These are phyloP conservation scores for Heterodera carotae DNA, from an alignment of 1,140 invertebrate genomes.

Conservation along the genomic window DNA sequence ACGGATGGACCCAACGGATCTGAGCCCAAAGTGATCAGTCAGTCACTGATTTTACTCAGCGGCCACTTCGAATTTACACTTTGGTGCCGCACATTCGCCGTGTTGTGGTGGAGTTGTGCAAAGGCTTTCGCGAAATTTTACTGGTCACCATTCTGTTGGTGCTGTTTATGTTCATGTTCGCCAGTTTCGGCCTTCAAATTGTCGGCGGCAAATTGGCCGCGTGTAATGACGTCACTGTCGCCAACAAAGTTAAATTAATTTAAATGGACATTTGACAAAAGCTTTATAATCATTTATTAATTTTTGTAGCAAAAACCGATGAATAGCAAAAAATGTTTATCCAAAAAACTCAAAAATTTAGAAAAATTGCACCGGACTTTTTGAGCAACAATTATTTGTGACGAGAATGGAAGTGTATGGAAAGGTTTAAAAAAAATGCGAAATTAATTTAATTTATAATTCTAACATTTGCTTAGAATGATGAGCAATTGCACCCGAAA, in stretches of 20 bases:
- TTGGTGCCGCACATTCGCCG: conserved; percentile 99
- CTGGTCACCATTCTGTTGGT: conserved; percentile 93
- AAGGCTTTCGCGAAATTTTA: conserved; percentile 97
- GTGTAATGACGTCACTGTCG: conserved; percentile 40
- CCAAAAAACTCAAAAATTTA: conserved; percentile 66
- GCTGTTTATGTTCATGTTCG: conserved; percentile 97
- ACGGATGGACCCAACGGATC: no score
- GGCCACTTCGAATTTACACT: conserved; percentile 93
- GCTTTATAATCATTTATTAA: conserved; percentile 6
- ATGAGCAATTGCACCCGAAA: conserved; percentile 80
- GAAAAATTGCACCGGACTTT: conserved; percentile 91
- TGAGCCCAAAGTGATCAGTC: neutral
- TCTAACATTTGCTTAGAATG: conserved; percentile 63
- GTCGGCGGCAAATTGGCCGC: conserved; percentile 82
- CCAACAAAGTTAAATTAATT: conserved; percentile 6
- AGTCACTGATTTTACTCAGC: conserved; percentile 47
- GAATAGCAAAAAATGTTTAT: no score
- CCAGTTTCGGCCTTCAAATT: conserved; percentile 95
- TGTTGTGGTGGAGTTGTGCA: conserved; percentile 96
- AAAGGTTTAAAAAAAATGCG: conserved; percentile 65
- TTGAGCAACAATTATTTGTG: conserved; percentile 89
- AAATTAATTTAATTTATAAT: conserved; percentile 1
- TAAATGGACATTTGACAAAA: neutral
- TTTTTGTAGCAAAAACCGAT: no score
- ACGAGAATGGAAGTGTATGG: conserved; percentile 92